Percentiles rank a stretch among this genome's conserved stretches.
Conservation (phyloP, 2,888 invertebrate species). For the Lasioglossum villosulum region DNA sequence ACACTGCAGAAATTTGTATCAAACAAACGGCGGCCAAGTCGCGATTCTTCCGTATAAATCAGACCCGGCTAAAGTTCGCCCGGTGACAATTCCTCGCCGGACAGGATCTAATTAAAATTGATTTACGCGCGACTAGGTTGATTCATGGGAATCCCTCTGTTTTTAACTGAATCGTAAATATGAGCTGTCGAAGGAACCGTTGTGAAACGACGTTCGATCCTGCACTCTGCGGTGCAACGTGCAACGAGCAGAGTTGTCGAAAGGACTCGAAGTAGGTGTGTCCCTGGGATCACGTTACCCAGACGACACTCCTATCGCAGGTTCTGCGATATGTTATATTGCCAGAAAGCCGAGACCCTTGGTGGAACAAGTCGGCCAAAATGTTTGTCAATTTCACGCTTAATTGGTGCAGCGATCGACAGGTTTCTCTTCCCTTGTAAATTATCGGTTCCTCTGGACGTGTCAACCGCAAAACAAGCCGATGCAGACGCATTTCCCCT, state of each 20-base stretch:
- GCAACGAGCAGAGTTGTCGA: slow-evolving; percentile 16
- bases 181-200: not conserved
- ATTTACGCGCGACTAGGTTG: slow-evolving; percentile 1
- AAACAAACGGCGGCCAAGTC: slow-evolving; percentile 39
- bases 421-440: slow-evolving; percentile 38
- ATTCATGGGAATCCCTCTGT: slow-evolving; percentile 3
- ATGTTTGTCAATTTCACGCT: slow-evolving; percentile 73
- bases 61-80: slow-evolving; percentile 16
- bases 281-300: slow-evolving; percentile 64
- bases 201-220: not conserved
- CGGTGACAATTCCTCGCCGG: slow-evolving; percentile 14
- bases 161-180: slow-evolving; percentile 10
- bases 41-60: slow-evolving; percentile 45
- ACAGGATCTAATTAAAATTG: slow-evolving; percentile 26
- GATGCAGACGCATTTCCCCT: slow-evolving; percentile 30
- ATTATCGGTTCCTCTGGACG: slow-evolving; percentile 49
- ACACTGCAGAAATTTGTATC: slow-evolving; percentile 59
- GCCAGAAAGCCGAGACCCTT: slow-evolving; percentile 61
- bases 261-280: slow-evolving; percentile 57
- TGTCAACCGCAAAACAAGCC: slow-evolving; percentile 45
- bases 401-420: slow-evolving; percentile 71
- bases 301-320: slow-evolving; percentile 49
- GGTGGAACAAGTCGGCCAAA: slow-evolving; percentile 45
- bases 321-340: slow-evolving; percentile 60
- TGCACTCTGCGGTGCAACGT: not conserved